Evolutionary conservation across 2,113 vertebrate species (phyloP).

Genomic region (Chaetorhynchus papuensis): DNA sequence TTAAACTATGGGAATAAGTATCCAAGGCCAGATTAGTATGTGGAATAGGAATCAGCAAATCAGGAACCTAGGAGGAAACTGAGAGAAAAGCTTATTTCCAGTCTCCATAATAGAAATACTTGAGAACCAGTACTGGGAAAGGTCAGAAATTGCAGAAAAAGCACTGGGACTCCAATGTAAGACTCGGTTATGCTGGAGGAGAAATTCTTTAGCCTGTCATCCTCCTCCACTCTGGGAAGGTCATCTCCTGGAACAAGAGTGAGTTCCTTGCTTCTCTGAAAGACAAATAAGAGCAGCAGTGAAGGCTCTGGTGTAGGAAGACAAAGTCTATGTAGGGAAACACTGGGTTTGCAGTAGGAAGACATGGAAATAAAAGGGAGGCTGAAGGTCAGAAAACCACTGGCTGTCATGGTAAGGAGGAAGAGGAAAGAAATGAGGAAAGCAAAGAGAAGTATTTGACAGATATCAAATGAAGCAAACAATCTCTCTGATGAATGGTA

Average conservation of each 20-base stretch:
- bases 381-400: not conserved
- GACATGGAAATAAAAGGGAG: not conserved
- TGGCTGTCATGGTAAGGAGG: not conserved
- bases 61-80: not conserved
- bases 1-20: not conserved
- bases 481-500: not conserved
- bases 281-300: not conserved
- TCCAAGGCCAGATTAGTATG: not conserved
- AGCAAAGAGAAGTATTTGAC: not conserved
- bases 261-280: not conserved
- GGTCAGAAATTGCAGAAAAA: not conserved
- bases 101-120: not conserved
- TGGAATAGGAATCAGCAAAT: not conserved
- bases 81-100: not conserved
- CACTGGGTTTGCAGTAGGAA: not conserved
- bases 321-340: not conserved
- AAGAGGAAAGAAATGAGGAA: not conserved
- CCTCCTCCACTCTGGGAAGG: not conserved
- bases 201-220: not conserved
- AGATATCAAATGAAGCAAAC: not conserved
- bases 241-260: not conserved
- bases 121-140: not conserved
- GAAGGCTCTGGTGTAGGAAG: not conserved
- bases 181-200: not conserved
- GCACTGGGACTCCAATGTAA: not conserved